These are phyloP conservation scores for Magallana gigas DNA, from an alignment of 1,140 invertebrate species.

Conservation along the genomic window DNA sequence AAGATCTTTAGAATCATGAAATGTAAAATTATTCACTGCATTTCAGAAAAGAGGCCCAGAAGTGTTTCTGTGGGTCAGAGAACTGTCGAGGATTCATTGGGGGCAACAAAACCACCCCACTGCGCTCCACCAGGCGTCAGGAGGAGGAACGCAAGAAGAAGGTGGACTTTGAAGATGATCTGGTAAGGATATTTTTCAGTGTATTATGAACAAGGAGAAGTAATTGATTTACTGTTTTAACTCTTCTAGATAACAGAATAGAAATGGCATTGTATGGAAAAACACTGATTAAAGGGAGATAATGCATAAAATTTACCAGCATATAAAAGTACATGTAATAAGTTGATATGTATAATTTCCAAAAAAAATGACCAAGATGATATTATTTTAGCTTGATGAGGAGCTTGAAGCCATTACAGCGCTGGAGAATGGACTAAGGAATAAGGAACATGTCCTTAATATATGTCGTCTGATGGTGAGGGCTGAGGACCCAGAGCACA, in stretches of 20 bases:
- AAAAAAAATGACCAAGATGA: too few species aligned
- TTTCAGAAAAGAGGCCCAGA: constrained; percentile 90
- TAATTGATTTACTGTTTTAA: too few species aligned
- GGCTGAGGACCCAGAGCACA: constrained; percentile 88
- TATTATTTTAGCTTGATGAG: constrained; percentile 73
- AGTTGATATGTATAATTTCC: too few species aligned
- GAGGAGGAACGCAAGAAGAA: constrained; percentile 68
- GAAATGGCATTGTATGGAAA: background rate
- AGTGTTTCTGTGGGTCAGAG: constrained; percentile 92
- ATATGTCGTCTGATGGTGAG: constrained; percentile 94
- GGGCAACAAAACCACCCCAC: constrained; percentile 69
- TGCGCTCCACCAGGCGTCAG: constrained; percentile 81
- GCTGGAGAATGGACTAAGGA: constrained; percentile 87
- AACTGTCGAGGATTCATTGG: constrained; percentile 97
- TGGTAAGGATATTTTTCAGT: constrained; percentile 22
- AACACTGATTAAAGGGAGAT: constrained; percentile 25
- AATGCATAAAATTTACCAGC: background rate
- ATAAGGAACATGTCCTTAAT: constrained; percentile 91
- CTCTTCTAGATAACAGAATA: background rate
- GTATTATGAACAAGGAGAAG: too few species aligned
- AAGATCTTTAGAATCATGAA: background rate
- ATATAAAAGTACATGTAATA: too few species aligned
- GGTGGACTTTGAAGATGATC: constrained; percentile 69
- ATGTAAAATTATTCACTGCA: background rate
- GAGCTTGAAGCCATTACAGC: constrained; percentile 77